These are phyloP conservation scores for Perdita meconis DNA, from an alignment of 2,888 invertebrate species.

Conservation along the genomic window DNA sequence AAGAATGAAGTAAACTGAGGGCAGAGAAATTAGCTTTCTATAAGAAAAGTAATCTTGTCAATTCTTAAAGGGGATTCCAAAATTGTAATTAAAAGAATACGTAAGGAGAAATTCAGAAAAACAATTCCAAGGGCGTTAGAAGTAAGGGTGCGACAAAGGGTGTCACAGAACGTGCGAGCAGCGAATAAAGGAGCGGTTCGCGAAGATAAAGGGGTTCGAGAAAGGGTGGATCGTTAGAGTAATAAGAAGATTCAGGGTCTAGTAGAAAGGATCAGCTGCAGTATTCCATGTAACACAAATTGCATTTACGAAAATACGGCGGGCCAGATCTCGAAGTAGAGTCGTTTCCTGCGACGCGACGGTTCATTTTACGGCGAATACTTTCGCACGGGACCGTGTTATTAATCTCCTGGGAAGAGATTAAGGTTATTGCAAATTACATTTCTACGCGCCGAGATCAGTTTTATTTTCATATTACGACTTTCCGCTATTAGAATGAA, in stretches of 20 bases:
- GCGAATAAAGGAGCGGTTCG: not conserved
- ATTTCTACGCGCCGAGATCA: too few relatives aligned
- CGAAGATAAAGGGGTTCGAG: not conserved
- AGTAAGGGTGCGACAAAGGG: not conserved
- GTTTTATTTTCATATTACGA: too few relatives aligned
- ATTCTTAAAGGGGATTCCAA: not conserved
- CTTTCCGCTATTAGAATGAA: too few relatives aligned
- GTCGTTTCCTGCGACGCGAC: not conserved
- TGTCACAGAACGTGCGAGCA: not conserved
- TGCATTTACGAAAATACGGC: not conserved
- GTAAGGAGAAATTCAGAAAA: not conserved
- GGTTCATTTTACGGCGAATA: not conserved
- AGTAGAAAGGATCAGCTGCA: constrained; percentile 29
- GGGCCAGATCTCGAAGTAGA: not conserved
- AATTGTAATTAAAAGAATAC: not conserved
- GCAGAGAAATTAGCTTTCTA: not conserved
- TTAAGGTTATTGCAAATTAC: not conserved
- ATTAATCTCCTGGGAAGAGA: not conserved
- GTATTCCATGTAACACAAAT: constrained; percentile 15
- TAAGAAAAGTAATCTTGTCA: not conserved
- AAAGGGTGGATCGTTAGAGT: constrained; percentile 38
- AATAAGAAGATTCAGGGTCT: constrained; percentile 37
- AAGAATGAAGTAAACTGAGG: too few relatives aligned
- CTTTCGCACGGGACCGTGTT: not conserved
- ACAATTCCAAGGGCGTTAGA: not conserved